These are phyloP conservation scores for Heliconius ethilla DNA, from an alignment of 2,888 invertebrate species.

Conservation along the genomic window DNA sequence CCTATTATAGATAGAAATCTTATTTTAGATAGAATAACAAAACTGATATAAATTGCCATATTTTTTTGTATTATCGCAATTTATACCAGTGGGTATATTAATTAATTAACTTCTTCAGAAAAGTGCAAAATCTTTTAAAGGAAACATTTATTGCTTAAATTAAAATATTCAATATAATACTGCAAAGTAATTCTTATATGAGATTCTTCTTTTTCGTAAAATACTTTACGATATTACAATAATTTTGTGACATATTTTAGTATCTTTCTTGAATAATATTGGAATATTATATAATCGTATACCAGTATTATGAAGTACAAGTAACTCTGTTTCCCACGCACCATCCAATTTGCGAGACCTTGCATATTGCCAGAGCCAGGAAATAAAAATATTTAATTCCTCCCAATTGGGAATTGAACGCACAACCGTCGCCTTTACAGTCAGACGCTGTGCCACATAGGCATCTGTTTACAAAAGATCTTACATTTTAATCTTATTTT, in stretches of 20 bases:
- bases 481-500: neutral
- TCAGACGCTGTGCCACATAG: neutral
- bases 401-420: neutral
- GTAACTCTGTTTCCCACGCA: neutral
- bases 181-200: neutral
- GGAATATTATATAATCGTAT: slow-evolving; percentile 1
- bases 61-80: too few species aligned
- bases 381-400: neutral
- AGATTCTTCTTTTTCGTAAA: neutral
- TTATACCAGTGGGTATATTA: too few species aligned
- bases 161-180: neutral
- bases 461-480: too few species aligned
- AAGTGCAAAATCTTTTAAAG: neutral
- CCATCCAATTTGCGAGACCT: neutral
- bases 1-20: neutral
- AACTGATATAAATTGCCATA: too few species aligned
- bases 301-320: neutral
- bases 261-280: neutral
- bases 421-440: neutral
- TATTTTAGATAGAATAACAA: too few species aligned
- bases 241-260: too few species aligned
- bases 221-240: too few species aligned
- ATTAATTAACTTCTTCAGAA: too few species aligned
- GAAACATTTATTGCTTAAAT: neutral
- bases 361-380: neutral